phyloP scores from a whole-genome alignment of 2,113 vertebrate species.

The Triplophysa siluroides region DNA sequence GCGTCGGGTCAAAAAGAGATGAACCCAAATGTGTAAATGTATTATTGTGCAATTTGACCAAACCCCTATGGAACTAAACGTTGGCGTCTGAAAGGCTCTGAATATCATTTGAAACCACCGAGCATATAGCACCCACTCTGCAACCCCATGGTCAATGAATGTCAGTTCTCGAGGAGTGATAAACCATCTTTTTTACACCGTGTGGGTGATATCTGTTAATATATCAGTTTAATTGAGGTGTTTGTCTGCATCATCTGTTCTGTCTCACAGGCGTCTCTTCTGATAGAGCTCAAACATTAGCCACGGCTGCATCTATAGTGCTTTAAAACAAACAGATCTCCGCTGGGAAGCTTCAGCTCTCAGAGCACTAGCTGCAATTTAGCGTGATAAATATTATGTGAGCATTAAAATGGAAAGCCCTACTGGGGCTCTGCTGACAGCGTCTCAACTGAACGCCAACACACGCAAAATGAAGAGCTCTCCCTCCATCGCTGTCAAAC shows the following conservation, averaged over 20 bases:
- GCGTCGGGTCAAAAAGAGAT: too few species aligned
- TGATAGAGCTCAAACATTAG: background rate
- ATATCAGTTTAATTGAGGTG: background rate
- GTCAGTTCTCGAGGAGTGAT: too few species aligned
- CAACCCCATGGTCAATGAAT: too few species aligned
- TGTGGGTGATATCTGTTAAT: background rate
- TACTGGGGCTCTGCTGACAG: conserved; percentile 21
- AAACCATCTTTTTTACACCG: too few species aligned
- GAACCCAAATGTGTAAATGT: too few species aligned
- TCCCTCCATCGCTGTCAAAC: conserved; percentile 10
- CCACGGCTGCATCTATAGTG: background rate
- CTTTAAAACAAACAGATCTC: background rate
- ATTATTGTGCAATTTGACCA: too few species aligned
- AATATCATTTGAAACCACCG: too few species aligned
- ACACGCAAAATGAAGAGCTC: background rate
- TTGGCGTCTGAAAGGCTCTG: too few species aligned
- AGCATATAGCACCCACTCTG: too few species aligned
- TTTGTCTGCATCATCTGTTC: background rate
- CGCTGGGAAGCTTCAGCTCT: background rate
- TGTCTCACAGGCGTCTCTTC: background rate
- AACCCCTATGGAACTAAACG: too few species aligned
- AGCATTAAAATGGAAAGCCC: conserved; percentile 13
- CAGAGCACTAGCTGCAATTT: background rate
- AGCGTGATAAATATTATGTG: conserved; percentile 35
- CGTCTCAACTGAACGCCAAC: conserved; percentile 27